Base-by-base conservation (phyloP, 1,140 invertebrate species). In the Agrypnia vestita region DNA sequence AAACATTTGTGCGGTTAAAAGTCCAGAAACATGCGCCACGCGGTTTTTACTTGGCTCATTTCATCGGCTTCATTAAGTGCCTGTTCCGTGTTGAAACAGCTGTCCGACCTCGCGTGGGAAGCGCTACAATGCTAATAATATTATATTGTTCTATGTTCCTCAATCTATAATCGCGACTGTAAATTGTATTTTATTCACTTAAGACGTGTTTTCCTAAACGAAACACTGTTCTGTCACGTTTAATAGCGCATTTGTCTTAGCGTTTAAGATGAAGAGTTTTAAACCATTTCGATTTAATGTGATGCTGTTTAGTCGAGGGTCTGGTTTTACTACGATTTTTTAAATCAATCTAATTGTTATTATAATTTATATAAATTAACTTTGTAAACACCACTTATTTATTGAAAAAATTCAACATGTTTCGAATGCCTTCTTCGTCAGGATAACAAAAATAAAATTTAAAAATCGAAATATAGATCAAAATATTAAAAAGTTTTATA, bases 111-210 rank as follows among this genome's bases (percentile, higher is more conserved):
- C 21, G 8, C 12, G 55, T 59, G 9, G 0, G 17, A 59, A 10
- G 13, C 11, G 15, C 10, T 15, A 21, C 17, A 21, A 59, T 59
- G 15, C 21, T 19, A 21, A 59, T 59, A 59, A 59, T 59, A 59
- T 19, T 13, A 59, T 59, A 15, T 15, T 59, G 15, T 21, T 59
- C 55, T 59, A 6, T 35, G 25, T 35, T 35, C 21, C n/a, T 17
- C 13, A 21, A 35, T 35, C 55, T 9, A 13, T 15, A 59, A 59
- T 19, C 55, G 21, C 7, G 55, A 21, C 8, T 59, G 55, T 59
- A 59, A 59, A 59, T 59, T 59, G 55, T 59, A 11, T 59, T 59
- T 59, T 59, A 59, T 59, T 59, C 17, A 59, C 9, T 59, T 21
- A 21, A 59, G 15, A 59, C 15, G 21, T 11, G 17, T 21, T 59